Percentiles rank a stretch among this genome's conserved stretches.
phyloP scores from a whole-genome alignment of 2,888 invertebrate genomes.

The Cantharis lateralis region DNA sequence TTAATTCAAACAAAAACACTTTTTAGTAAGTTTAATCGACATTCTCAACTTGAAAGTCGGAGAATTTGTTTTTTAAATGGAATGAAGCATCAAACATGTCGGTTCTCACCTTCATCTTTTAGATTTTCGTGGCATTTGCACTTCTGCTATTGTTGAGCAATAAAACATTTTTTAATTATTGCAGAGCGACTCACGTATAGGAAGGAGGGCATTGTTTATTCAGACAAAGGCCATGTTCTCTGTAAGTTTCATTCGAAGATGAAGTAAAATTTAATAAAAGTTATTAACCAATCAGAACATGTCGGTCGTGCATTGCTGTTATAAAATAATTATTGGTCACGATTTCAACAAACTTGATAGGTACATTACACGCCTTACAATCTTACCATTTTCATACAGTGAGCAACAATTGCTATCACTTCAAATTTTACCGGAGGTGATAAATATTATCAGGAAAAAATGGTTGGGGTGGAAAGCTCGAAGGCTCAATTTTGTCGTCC shows the following conservation, averaged over 20 bases:
- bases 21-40: no score
- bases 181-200: not conserved
- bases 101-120: not conserved
- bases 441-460: not conserved
- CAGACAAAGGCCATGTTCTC: not conserved
- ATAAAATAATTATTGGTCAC: constrained; percentile 23
- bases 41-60: no score
- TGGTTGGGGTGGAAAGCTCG: not conserved
- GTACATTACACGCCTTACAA: not conserved
- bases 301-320: constrained; percentile 20
- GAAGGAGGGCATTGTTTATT: not conserved
- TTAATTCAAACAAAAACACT: no score
- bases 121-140: not conserved
- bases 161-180: not conserved
- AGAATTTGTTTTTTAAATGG: no score
- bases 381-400: not conserved
- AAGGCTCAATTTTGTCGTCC: constrained; percentile 11
- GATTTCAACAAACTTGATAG: constrained; percentile 5
- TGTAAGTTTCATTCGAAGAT: constrained; percentile 19
- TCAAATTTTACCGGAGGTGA: not conserved
- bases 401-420: not conserved
- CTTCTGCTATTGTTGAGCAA: not conserved
- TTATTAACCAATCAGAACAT: constrained; percentile 21
- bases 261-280: constrained; percentile 15
- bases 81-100: not conserved